Base-by-base conservation (phyloP, 2,888 invertebrate species). In the Frankliniella fusca region DNA sequence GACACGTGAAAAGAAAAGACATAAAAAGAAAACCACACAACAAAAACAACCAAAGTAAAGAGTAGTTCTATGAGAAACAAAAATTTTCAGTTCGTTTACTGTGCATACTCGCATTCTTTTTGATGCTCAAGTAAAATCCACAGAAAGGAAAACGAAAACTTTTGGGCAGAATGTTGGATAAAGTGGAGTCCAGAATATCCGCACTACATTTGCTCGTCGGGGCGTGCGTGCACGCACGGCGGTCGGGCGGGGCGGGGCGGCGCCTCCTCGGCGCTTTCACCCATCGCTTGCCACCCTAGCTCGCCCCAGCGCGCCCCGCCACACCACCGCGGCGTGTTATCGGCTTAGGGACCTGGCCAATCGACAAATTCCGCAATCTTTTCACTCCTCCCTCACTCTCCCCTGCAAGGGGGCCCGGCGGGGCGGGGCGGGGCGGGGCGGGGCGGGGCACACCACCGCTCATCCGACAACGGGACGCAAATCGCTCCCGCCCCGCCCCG, bases 291-390 rank as follows among this genome's bases (percentile, higher is more conserved):
- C 20, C 54, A 54, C 54, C 54, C 18, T 54, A 20, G 38, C 38
- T 5, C 5, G 10, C 9, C 70, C 9, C 23, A 8, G 27, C 70
- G 23, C 70, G 10, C 27, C 70, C 9, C 70, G 11, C 70, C 54
- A 20, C 15, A 9, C 8, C 27, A 9, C 27, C 23, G 70, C 23
- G 23, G n/a, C 61, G 61, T 61, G 23, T 76, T 76, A 76, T 76
- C 70, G 27, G 70, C 70, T 76, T 76, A 76, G n/a, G 54, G n/a
- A 18, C 61, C n/a, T 61, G 61, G n/a, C 23, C 70, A 27, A 76
- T 76, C 70, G 70, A 76, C 70, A 76, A 76, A 76, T 76, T 76
- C 70, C 70, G 70, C 70, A 76, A 76, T 23, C 70, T 76, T 23
- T 70, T 23, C 70, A 15, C 18, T 18, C 18, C 54, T 54, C 54